Evolutionary conservation across 1,140 invertebrate species (phyloP).

Genomic region (Armadillidium nasatum): DNA sequence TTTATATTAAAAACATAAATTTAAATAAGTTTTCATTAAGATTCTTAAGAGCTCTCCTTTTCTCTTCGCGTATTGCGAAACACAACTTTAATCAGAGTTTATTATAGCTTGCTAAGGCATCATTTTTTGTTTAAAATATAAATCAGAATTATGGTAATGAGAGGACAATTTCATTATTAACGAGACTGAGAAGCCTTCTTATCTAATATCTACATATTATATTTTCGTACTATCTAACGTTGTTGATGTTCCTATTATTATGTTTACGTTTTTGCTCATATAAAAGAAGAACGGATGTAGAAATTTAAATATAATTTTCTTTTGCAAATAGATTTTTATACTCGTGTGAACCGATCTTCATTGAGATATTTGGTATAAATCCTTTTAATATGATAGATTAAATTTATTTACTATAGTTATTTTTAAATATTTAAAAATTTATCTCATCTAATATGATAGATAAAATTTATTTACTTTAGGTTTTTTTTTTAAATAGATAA

Average conservation of each 20-base stretch:
- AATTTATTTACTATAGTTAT: too few relatives aligned
- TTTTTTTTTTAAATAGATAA: too few relatives aligned
- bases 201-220: neutral
- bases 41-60: neutral
- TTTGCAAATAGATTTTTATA: too few relatives aligned
- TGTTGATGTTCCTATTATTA: neutral
- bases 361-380: too few relatives aligned
- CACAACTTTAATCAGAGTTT: neutral
- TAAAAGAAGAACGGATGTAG: too few relatives aligned
- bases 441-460: too few relatives aligned
- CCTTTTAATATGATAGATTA: too few relatives aligned
- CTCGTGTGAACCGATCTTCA: too few relatives aligned
- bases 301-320: too few relatives aligned
- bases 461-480: too few relatives aligned
- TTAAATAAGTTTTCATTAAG: slow-evolving; percentile 5
- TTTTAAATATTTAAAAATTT: too few relatives aligned
- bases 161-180: neutral
- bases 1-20: slow-evolving; percentile 9
- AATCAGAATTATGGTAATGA: slow-evolving; percentile 13
- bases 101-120: neutral
- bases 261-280: too few relatives aligned
- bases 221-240: neutral
- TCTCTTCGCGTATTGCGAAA: neutral
- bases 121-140: neutral
- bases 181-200: neutral